Evolutionary conservation across 2,888 invertebrate species (phyloP).

Genomic region (Diogma glabrata): DNA sequence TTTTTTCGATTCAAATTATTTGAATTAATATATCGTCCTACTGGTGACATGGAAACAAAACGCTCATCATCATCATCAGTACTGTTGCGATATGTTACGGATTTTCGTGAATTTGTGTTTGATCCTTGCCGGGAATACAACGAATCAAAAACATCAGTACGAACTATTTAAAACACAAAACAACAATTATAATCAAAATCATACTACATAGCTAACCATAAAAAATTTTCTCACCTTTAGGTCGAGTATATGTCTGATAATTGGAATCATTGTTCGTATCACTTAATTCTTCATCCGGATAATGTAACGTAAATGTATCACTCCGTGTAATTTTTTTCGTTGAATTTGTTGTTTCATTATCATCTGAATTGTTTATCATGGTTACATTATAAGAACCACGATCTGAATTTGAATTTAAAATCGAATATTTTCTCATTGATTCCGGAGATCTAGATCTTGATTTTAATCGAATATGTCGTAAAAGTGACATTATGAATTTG

Average conservation of each 20-base stretch:
- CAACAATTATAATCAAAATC: no score
- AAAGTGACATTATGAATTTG: neutral
- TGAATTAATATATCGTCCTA: no score
- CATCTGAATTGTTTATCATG: neutral
- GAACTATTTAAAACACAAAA: neutral
- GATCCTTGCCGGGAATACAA: neutral
- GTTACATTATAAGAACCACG: no score
- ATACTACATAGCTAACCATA: no score
- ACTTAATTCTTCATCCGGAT: neutral
- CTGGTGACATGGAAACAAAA: no score
- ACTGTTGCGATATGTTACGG: neutral
- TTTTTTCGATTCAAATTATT: no score
- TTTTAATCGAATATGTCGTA: slow-evolving; percentile 1
- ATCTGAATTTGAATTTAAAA: neutral
- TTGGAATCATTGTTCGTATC: neutral
- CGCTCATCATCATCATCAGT: no score
- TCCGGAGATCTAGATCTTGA: slow-evolving; percentile 3
- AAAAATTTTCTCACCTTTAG: neutral
- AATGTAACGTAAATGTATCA: slow-evolving; percentile 6
- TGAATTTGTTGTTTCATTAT: neutral
- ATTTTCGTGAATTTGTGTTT: neutral
- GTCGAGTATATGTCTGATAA: neutral
- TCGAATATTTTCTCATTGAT: slow-evolving; percentile 3
- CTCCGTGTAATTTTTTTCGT: slow-evolving; percentile 1
- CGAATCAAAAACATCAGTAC: neutral